phyloP scores from a whole-genome alignment of 1,140 invertebrate species.

The Phthorimaea operculella region DNA sequence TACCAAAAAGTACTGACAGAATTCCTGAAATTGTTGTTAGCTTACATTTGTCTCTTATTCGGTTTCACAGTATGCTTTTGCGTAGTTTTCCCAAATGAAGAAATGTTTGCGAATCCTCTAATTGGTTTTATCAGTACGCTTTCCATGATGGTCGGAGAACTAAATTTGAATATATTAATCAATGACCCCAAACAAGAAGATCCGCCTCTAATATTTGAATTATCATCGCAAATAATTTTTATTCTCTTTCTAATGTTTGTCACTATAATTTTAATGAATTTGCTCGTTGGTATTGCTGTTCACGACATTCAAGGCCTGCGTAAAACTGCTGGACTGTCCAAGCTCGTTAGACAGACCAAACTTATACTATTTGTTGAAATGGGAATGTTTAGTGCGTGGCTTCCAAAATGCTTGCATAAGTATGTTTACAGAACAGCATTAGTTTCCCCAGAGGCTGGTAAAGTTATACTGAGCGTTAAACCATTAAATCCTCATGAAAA shows the following conservation, averaged over 20 bases:
- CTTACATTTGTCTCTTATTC: conserved; percentile 72
- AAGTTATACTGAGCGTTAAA: conserved; percentile 72
- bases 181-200: conserved; percentile 63
- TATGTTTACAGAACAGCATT: conserved; percentile 66
- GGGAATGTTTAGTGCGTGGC: conserved; percentile 70
- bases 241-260: conserved; percentile 74
- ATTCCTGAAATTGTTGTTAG: conserved; percentile 71
- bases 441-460: conserved; percentile 67
- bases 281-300: conserved; percentile 77
- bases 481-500: conserved; percentile 75
- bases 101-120: conserved; percentile 71
- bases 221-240: conserved; percentile 73
- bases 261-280: conserved; percentile 77
- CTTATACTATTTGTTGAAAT: conserved; percentile 75
- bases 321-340: conserved; percentile 75
- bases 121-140: conserved; percentile 72
- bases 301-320: conserved; percentile 76
- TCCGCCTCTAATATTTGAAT: conserved; percentile 56
- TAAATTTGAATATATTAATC: conserved; percentile 73
- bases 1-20: conserved; percentile 74
- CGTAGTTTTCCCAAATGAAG: conserved; percentile 72
- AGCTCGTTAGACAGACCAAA: conserved; percentile 75
- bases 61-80: conserved; percentile 75
- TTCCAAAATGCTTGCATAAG: conserved; percentile 67
- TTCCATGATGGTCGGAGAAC: conserved; percentile 77